Percentiles rank a stretch among this genome's conserved stretches.
phyloP scores from a whole-genome alignment of 1,140 invertebrate genomes.

The Gonioctena quinquepunctata region DNA sequence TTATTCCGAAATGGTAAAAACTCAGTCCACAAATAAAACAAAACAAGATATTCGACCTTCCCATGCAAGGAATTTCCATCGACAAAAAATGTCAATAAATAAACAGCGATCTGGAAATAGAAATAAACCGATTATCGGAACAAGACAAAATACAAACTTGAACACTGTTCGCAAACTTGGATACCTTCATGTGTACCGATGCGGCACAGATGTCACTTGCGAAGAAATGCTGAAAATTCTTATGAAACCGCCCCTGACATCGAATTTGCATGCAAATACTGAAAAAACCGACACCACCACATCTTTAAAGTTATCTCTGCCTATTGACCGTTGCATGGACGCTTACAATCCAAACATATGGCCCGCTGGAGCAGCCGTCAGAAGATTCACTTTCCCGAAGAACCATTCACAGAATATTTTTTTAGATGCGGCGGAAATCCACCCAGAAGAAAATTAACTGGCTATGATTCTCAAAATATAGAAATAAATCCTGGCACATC shows the following conservation, averaged over 20 bases:
- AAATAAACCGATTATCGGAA: constrained; percentile 4
- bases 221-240: neutral
- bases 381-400: neutral
- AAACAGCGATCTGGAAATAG: neutral
- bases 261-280: constrained; percentile 1
- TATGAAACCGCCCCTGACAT: constrained; percentile 1
- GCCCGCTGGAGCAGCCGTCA: neutral
- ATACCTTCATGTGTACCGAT: neutral
- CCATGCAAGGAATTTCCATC: neutral
- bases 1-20: too few species aligned
- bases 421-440: too few species aligned
- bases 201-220: neutral
- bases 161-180: neutral
- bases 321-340: neutral
- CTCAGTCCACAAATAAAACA: too few species aligned
- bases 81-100: neutral
- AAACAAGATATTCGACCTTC: neutral
- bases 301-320: neutral
- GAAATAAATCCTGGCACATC: too few species aligned
- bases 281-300: neutral
- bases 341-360: neutral
- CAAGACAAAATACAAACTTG: neutral
- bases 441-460: too few species aligned
- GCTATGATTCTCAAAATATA: too few species aligned
- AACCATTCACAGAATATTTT: neutral